Evolutionary conservation across 2,888 invertebrate species (phyloP).

Genomic region (Nephrotoma flavescens): DNA sequence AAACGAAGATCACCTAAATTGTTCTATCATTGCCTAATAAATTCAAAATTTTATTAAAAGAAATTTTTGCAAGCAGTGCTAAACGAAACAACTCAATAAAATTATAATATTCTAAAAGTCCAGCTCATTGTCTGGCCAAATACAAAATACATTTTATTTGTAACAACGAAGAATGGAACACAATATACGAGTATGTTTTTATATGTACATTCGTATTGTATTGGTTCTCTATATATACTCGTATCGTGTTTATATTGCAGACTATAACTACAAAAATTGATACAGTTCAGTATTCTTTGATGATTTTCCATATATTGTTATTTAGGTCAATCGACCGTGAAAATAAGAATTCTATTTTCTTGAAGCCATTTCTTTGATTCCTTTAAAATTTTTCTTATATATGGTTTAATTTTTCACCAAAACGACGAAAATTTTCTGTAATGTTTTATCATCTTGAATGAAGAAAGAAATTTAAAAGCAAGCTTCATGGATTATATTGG

Average conservation of each 20-base stretch:
- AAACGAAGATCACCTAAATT: not conserved
- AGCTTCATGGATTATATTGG: not conserved
- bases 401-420: not conserved
- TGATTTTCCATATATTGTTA: not conserved
- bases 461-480: not conserved
- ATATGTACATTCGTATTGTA: not conserved
- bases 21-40: not conserved
- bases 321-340: not conserved
- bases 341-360: not conserved
- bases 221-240: not conserved
- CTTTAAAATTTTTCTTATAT: not conserved
- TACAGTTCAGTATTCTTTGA: not conserved
- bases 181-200: not conserved
- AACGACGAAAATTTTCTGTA: not conserved
- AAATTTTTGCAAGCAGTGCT: not conserved
- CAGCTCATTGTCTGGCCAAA: not conserved
- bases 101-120: not conserved
- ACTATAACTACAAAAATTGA: not conserved
- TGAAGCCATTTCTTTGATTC: not conserved
- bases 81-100: not conserved
- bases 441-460: not conserved
- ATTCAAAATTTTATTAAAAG: not conserved
- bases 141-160: not conserved
- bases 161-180: not conserved
- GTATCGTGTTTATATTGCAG: not conserved